Percentiles rank a stretch among this genome's conserved stretches.
phyloP scores from a whole-genome alignment of 2,888 invertebrate species.

The Acleris laterana region DNA sequence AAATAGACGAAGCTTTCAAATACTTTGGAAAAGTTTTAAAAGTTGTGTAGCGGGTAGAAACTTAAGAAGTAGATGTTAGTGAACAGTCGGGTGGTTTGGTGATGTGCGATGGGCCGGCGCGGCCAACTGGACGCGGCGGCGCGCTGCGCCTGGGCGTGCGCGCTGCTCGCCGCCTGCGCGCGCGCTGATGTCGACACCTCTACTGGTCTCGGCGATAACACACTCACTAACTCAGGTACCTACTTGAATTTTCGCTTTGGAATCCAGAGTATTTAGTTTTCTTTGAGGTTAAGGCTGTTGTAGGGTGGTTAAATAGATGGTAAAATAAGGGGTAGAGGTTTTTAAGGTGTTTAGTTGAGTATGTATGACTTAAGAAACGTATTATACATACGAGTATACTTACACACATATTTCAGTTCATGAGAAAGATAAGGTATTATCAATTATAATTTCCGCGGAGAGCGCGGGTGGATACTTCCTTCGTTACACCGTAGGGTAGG shows the following conservation, averaged over 20 bases:
- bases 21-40: constrained; percentile 15
- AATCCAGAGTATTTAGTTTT: no score
- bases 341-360: no score
- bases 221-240: constrained; percentile 76
- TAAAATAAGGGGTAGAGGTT: no score
- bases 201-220: constrained; percentile 78
- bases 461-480: no score
- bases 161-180: constrained; percentile 60
- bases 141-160: constrained; percentile 78
- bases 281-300: no score
- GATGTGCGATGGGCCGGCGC: constrained; percentile 79
- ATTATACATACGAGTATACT: no score
- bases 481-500: no score
- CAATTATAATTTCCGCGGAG: no score
- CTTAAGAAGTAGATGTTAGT: constrained; percentile 28
- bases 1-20: constrained; percentile 21
- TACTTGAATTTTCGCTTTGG: not conserved
- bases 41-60: constrained; percentile 19
- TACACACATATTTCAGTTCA: no score
- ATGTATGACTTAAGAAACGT: no score
- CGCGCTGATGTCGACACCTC: constrained; percentile 78
- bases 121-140: constrained; percentile 47
- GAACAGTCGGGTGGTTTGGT: constrained; percentile 51
- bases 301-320: no score
- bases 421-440: no score